Percentiles rank a stretch among this genome's conserved stretches.
These are phyloP conservation scores for Nycticorax nycticorax DNA, from an alignment of 2,113 vertebrate genomes.

Conservation along the genomic window DNA sequence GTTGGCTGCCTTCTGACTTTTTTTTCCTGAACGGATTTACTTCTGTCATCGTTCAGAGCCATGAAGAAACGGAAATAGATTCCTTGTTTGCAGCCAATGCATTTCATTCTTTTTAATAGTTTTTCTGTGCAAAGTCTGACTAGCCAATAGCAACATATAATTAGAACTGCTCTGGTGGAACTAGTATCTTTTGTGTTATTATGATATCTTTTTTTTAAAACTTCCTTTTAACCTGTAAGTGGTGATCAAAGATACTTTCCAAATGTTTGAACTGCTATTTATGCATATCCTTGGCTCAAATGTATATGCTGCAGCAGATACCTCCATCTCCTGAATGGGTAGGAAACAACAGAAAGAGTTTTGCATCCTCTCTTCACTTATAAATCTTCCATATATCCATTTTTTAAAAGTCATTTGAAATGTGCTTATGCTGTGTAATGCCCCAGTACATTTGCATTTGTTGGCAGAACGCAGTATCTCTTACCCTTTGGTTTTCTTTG, in stretches of 20 bases:
- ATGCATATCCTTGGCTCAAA: not conserved
- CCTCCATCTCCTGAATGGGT: not conserved
- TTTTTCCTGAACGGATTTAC: not conserved
- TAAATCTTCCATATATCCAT: not conserved
- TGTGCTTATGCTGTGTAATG: not conserved
- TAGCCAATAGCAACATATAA: constrained; percentile 44
- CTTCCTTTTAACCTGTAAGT: constrained; percentile 45
- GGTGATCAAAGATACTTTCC: constrained; percentile 40
- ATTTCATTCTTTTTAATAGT: constrained; percentile 42
- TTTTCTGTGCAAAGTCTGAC: constrained; percentile 24
- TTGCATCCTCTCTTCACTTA: not conserved
- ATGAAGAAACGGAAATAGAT: constrained; percentile 20
- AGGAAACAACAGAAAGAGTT: constrained; percentile 1
- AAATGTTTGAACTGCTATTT: constrained; percentile 46
- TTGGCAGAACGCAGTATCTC: not conserved
- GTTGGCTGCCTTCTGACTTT: not conserved
- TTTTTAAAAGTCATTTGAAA: not conserved
- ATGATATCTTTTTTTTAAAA: constrained; percentile 30
- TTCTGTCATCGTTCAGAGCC: constrained; percentile 24
- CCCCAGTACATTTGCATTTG: not conserved
- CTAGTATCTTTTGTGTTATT: constrained; percentile 3
- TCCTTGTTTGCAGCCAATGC: constrained; percentile 6
- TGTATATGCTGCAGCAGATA: not conserved
- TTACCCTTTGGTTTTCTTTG: constrained; percentile 2
- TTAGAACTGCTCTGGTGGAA: constrained; percentile 44